phyloP scores from a whole-genome alignment of 2,797 vertebrate genomes.

The Sandelia bainsii region DNA sequence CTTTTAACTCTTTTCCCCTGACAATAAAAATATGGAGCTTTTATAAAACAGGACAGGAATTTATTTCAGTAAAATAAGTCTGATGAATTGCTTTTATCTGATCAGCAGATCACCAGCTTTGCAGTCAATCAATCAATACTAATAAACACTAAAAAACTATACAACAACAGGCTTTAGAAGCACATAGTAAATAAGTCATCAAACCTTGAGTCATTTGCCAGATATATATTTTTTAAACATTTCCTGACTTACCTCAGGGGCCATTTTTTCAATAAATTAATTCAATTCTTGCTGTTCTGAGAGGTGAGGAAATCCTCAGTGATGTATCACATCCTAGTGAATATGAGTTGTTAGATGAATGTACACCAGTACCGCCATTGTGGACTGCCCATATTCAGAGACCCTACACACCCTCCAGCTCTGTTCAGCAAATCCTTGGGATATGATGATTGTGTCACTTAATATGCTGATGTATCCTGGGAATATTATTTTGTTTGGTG shows the following conservation, averaged over 20 bases:
- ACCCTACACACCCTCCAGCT: too few relatives aligned
- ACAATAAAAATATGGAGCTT: constrained; percentile 35
- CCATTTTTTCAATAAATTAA: neutral
- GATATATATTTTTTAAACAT: neutral
- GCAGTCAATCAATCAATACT: neutral
- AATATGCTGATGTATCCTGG: neutral
- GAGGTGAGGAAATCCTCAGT: too few relatives aligned
- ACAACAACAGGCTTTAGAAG: neutral
- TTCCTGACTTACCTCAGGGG: neutral
- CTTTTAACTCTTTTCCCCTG: constrained; percentile 41
- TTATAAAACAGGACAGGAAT: constrained; percentile 43
- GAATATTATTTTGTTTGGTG: neutral
- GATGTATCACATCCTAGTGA: too few relatives aligned
- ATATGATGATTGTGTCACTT: neutral
- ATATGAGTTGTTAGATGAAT: too few relatives aligned
- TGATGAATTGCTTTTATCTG: neutral
- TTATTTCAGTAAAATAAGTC: constrained; percentile 14
- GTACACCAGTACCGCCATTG: too few relatives aligned
- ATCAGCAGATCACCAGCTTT: constrained; percentile 9
- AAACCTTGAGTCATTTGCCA: neutral
- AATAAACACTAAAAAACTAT: neutral
- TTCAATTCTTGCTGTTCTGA: neutral
- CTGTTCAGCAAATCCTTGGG: too few relatives aligned
- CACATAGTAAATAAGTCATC: neutral
- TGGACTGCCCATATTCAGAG: too few relatives aligned